Evolutionary conservation across 2,113 vertebrate genomes (phyloP).

Genomic region (Oplegnathus fasciatus): DNA sequence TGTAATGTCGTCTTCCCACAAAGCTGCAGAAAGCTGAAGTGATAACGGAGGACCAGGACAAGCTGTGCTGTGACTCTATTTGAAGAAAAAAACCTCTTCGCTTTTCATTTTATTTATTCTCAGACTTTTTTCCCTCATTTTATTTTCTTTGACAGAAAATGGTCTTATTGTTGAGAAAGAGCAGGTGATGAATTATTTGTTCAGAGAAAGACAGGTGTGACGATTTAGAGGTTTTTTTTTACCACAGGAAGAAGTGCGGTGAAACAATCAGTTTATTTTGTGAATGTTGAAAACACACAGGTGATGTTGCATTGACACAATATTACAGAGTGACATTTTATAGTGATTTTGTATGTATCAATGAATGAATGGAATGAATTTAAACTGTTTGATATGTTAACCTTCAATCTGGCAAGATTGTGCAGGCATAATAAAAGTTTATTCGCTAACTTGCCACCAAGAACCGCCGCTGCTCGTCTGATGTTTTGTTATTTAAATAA

Average conservation of each 20-base stretch:
- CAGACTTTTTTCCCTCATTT: conserved; percentile 44
- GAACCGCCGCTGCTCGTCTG: neutral
- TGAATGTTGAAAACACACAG: conserved; percentile 66
- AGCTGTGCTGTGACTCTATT: conserved; percentile 37
- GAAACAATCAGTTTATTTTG: conserved; percentile 53
- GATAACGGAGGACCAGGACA: conserved; percentile 2
- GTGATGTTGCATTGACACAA: conserved; percentile 49
- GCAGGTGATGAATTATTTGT: conserved; percentile 3
- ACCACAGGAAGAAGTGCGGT: conserved; percentile 46
- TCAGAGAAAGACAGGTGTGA: neutral
- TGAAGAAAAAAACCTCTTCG: neutral
- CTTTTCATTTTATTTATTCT: conserved; percentile 78
- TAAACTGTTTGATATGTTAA: conserved; percentile 80
- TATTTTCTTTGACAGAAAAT: conserved; percentile 74
- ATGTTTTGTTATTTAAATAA: neutral
- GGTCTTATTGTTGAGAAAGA: conserved; percentile 59
- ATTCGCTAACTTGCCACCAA: conserved; percentile 70
- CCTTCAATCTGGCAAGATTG: conserved; percentile 77
- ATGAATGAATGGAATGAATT: conserved; percentile 61
- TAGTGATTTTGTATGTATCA: conserved; percentile 84
- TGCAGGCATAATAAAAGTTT: conserved; percentile 84
- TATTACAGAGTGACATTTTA: conserved; percentile 82
- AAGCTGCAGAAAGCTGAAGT: conserved; percentile 1
- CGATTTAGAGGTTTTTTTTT: conserved; percentile 57
- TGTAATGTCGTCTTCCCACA: neutral